A percentile compares a stretch with the other conserved stretches of the same genome.
Evolutionary conservation across 2,888 invertebrate genomes (phyloP).

Genomic region (Pachycephus smyrnensis): DNA sequence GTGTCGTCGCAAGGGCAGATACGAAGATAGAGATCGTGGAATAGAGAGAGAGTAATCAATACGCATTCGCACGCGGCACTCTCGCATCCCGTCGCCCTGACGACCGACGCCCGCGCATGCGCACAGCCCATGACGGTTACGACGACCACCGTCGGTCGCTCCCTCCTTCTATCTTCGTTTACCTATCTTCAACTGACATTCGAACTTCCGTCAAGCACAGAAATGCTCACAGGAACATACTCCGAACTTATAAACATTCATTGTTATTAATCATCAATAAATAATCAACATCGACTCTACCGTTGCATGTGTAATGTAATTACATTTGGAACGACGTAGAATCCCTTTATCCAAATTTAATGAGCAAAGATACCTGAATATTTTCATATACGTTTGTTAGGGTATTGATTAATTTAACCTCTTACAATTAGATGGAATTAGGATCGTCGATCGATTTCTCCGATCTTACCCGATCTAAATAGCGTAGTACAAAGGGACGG

Average conservation of each 20-base stretch:
- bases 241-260: neutral
- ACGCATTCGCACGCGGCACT: slow-evolving; percentile 56
- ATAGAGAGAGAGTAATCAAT: slow-evolving; percentile 59
- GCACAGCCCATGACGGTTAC: neutral
- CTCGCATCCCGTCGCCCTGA: slow-evolving; percentile 51
- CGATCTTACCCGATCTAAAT: neutral
- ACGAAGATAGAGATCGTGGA: slow-evolving; percentile 49
- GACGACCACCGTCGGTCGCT: neutral
- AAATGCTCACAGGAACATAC: neutral
- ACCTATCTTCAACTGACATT: neutral
- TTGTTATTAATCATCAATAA: neutral
- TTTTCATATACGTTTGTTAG: neutral
- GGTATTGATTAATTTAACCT: neutral
- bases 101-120: slow-evolving; percentile 46
- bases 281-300: neutral
- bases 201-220: neutral
- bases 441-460: neutral
- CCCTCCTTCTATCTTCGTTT: neutral
- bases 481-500: neutral
- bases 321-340: neutral
- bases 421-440: neutral
- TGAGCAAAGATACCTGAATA: neutral
- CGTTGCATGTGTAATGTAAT: neutral
- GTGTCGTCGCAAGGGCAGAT: slow-evolving; percentile 23
- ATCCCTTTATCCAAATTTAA: neutral